Evolutionary conservation across 2,113 vertebrate species (phyloP), one percentile per base, ranked within the genome.

Genomic region (Typhlomys cinereus): DNA sequence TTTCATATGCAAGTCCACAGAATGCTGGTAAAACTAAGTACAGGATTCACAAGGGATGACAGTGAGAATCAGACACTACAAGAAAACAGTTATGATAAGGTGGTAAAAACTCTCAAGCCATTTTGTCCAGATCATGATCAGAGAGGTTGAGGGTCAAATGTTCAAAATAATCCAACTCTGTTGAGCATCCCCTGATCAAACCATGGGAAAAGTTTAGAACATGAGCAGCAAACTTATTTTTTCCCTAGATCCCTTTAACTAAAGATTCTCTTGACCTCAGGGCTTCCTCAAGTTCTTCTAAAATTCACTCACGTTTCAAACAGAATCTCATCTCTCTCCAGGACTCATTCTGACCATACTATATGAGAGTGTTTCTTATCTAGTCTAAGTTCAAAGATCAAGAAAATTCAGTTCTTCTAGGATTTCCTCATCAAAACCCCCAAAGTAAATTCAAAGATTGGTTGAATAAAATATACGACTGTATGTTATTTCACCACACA

Each of bases 1-100:
- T 34, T 89, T 69, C 48, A 39, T 15, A 4, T 48, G 29, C 14
- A 64, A 50, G 66, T 78, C 9, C 6, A 76, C 74, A 62, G 17
- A 11, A 89, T 20, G 50, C 13, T 39, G 6, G 4, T 70, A 64
- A 88, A 25, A 76, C 39, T n/a, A 89, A 4, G 88, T 52, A 54
- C 44, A 34, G 17, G 36, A 61, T 59, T 86, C 46, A 36, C 59
- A 46, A 41, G 8, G 4, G 4, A 48, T 61, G 54, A 29, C 1
- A 67, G 5, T 36, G 88, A 44, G 13, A 82, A 78, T 2, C 67
- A 2, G 13, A 59, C 34, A 71, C 36, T 78, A 13, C 79, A 90
- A 89, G 70, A 70, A 92, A 88, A 52, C 36, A 85, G 85, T 81
- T 54, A 82, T n/a, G 66, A 85, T 52, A 87, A 85, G 8, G 25